Percentiles rank a stretch among this genome's conserved stretches.
Conservation (phyloP, 1,140 invertebrate genomes). For the Aphis gossypii region DNA sequence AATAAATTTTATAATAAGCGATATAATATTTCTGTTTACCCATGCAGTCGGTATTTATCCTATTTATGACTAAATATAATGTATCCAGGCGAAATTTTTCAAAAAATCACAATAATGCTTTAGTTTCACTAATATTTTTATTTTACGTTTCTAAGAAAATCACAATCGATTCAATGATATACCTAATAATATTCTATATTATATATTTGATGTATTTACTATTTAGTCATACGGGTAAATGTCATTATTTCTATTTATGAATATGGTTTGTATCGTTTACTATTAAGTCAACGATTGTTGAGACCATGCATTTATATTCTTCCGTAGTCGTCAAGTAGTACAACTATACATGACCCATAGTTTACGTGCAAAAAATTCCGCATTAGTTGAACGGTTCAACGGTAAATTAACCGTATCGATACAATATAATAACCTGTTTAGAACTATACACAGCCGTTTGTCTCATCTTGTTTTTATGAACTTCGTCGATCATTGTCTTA, state of each 20-base stretch:
- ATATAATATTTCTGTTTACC: not conserved
- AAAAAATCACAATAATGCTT: not conserved
- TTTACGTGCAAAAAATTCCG: constrained; percentile 62
- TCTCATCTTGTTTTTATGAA: not conserved
- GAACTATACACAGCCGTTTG: not conserved
- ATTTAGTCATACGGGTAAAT: not conserved
- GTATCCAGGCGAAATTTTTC: not conserved
- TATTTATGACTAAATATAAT: not conserved
- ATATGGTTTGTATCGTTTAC: not conserved
- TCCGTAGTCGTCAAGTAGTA: constrained; percentile 61
- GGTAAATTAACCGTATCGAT: constrained; percentile 36
- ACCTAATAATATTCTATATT: too few relatives aligned
- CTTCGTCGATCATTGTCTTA: not conserved
- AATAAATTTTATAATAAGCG: not conserved
- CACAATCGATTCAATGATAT: not conserved
- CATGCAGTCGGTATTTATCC: not conserved
- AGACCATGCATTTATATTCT: not conserved
- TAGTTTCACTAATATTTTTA: not conserved
- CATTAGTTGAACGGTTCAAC: constrained; percentile 56
- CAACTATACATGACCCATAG: constrained; percentile 60
- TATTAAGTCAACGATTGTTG: not conserved
- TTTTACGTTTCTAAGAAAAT: not conserved
- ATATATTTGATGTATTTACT: not conserved
- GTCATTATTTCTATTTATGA: not conserved
- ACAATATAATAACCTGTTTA: constrained; percentile 7